Conservation (phyloP, 2,113 vertebrate species). For the Platichthys stellatus region DNA sequence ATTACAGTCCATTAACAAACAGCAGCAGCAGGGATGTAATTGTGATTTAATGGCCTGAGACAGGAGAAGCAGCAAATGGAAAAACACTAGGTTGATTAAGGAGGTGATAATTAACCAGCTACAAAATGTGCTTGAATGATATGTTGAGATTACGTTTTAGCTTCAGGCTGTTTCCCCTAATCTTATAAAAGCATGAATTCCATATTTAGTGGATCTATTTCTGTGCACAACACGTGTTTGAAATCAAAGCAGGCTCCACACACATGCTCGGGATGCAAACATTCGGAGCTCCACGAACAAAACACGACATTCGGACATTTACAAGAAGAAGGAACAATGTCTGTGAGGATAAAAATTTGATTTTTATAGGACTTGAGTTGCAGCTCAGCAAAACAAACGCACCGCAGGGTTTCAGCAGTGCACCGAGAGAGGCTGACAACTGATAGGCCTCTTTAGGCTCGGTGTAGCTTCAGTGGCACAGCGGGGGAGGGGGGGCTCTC, state of each 20-base stretch:
- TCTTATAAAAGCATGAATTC: neutral
- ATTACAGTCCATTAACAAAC: conserved; percentile 1
- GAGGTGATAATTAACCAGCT: neutral
- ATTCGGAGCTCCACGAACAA: neutral
- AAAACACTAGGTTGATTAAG: neutral
- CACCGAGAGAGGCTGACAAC: conserved; percentile 29
- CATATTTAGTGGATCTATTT: neutral
- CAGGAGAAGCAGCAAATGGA: neutral
- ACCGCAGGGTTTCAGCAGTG: conserved; percentile 28
- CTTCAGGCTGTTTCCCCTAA: neutral
- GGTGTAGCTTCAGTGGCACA: conserved; percentile 21
- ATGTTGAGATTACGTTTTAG: neutral
- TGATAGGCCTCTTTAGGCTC: conserved; percentile 60
- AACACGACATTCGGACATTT: neutral
- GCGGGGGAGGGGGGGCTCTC: too few species aligned
- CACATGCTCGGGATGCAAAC: too few species aligned
- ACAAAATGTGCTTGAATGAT: neutral
- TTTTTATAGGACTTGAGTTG: conserved; percentile 35
- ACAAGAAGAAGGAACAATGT: neutral
- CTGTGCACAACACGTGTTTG: neutral
- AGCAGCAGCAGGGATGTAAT: neutral
- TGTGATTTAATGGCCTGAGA: neutral
- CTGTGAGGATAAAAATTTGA: neutral
- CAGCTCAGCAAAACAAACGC: conserved; percentile 55
- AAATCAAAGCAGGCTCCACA: neutral